These are phyloP conservation scores for Bambusicola thoracicus DNA, from an alignment of 2,113 vertebrate genomes.

Conservation along the genomic window DNA sequence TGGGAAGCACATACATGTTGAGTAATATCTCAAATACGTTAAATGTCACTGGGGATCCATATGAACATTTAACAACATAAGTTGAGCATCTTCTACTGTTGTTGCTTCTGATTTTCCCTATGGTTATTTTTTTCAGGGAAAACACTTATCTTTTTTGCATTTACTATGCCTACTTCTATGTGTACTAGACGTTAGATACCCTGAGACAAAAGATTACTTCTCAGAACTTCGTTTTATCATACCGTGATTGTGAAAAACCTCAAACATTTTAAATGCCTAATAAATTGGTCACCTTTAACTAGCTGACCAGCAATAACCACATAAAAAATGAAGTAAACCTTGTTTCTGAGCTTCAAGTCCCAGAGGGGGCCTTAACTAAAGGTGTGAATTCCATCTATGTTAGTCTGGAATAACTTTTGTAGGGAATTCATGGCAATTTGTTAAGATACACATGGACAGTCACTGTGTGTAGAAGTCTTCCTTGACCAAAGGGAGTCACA, in stretches of 20 bases:
- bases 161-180: neutral
- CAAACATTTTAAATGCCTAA: neutral
- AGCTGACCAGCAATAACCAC: neutral
- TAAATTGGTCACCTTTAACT: neutral
- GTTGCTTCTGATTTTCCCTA: neutral
- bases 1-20: accelerated
- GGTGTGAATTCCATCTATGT: neutral
- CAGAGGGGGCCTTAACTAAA: neutral
- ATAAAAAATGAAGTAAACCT: neutral
- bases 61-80: neutral
- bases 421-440: neutral
- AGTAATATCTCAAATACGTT: neutral
- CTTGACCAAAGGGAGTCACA: neutral
- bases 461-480: neutral
- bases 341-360: neutral
- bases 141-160: neutral
- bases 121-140: neutral
- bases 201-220: neutral
- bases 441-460: neutral
- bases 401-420: neutral
- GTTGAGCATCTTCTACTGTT: neutral
- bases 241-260: neutral
- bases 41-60: neutral
- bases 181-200: neutral
- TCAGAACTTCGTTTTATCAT: neutral